These are phyloP conservation scores for Conchocele bisecta DNA, from an alignment of 2,888 invertebrate species.

Conservation along the genomic window DNA sequence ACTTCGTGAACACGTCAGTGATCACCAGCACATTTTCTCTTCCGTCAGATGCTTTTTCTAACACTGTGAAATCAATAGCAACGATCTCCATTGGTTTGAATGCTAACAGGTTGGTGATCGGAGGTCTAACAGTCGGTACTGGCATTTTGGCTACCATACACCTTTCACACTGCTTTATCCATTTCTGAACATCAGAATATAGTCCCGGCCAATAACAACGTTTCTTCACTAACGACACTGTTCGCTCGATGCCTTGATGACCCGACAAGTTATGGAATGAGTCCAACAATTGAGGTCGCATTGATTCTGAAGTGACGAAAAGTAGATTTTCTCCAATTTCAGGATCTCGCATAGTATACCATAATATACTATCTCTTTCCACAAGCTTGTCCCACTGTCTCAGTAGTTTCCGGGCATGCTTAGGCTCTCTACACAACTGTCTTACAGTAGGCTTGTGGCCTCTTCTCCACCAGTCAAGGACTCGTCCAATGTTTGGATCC, in stretches of 20 bases:
- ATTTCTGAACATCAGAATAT: neutral
- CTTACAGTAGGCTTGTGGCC: too few species aligned
- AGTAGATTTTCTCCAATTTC: conserved; percentile 3
- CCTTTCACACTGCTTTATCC: conserved; percentile 21
- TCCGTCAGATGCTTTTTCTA: conserved; percentile 48
- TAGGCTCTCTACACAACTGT: too few species aligned
- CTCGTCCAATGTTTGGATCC: too few species aligned
- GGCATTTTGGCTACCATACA: conserved; percentile 30
- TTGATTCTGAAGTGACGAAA: conserved; percentile 1
- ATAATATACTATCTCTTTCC: too few species aligned
- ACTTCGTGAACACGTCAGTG: conserved; percentile 63
- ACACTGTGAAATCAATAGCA: conserved; percentile 50
- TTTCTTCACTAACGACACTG: neutral
- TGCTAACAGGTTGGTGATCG: neutral
- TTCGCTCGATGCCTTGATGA: neutral
- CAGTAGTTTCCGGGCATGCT: too few species aligned
- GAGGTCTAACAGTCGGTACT: neutral
- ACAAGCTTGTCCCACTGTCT: too few species aligned
- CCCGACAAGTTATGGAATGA: neutral
- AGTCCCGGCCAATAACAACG: conserved; percentile 42
- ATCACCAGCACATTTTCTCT: conserved; percentile 60
- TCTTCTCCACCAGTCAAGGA: too few species aligned
- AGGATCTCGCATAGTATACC: neutral
- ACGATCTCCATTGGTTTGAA: conserved; percentile 26
- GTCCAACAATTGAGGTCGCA: neutral